These are phyloP conservation scores for Orthonychiurus folsomi DNA, from an alignment of 2,888 invertebrate species.

Conservation along the genomic window DNA sequence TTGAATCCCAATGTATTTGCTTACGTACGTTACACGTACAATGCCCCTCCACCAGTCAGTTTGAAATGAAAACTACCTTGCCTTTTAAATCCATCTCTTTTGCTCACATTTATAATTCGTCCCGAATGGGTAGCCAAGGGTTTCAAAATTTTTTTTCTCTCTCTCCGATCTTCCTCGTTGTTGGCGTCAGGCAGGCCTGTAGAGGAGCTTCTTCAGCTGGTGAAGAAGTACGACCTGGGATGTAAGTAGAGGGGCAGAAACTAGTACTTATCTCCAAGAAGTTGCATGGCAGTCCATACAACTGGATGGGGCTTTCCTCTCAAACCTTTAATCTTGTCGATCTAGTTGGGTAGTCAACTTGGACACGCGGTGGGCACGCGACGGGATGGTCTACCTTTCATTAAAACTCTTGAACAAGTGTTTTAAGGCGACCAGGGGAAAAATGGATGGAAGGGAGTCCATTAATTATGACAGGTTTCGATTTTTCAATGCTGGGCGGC, in stretches of 20 bases:
- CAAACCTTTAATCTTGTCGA: constrained; percentile 9
- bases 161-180: neutral
- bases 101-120: constrained; percentile 11
- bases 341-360: constrained; percentile 9
- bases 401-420: no score
- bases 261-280: neutral
- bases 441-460: no score
- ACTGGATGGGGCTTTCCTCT: neutral
- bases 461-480: no score
- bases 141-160: neutral
- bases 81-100: constrained; percentile 6
- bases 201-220: no score
- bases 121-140: constrained; percentile 15
- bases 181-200: constrained; percentile 1
- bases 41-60: neutral
- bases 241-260: neutral
- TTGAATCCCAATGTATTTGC: no score
- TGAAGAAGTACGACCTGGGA: no score
- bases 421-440: no score
- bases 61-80: neutral
- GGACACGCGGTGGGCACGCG: constrained; percentile 9
- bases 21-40: neutral
- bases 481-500: no score
- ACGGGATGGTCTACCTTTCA: constrained; percentile 1
- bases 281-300: no score